Conservation (phyloP, 2,888 invertebrate species). For the Ptychoptera contaminata region DNA sequence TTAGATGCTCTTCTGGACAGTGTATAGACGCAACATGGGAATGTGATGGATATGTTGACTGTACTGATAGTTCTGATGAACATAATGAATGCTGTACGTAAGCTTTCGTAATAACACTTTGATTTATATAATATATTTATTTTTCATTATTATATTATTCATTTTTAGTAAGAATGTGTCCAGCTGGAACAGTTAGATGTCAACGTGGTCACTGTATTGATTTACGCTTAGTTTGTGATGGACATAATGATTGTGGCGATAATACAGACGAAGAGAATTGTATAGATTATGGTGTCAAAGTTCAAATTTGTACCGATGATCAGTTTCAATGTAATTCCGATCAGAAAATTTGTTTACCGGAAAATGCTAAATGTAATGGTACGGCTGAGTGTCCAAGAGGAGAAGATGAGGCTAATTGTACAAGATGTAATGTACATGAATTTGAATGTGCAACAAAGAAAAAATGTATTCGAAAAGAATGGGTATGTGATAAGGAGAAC, state of each 20-base stretch:
- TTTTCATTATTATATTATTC: slow-evolving; percentile 1
- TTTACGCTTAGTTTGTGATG: slow-evolving; percentile 36
- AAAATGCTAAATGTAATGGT: slow-evolving; percentile 40
- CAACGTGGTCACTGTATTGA: slow-evolving; percentile 41
- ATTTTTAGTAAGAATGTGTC: slow-evolving; percentile 15
- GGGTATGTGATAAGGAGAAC: slow-evolving; percentile 42
- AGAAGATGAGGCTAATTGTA: slow-evolving; percentile 53
- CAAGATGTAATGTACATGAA: slow-evolving; percentile 39
- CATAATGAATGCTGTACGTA: slow-evolving; percentile 35
- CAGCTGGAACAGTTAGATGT: slow-evolving; percentile 26
- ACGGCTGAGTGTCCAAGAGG: slow-evolving; percentile 51
- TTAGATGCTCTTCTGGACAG: slow-evolving; percentile 46
- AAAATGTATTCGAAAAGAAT: slow-evolving; percentile 39
- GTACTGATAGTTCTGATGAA: slow-evolving; percentile 59
- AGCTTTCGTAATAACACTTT: no score
- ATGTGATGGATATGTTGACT: slow-evolving; percentile 63
- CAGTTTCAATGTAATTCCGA: slow-evolving; percentile 25
- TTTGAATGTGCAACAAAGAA: slow-evolving; percentile 47
- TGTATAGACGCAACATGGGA: slow-evolving; percentile 52
- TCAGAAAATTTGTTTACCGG: slow-evolving; percentile 19
- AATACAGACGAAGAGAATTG: slow-evolving; percentile 38
- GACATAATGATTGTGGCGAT: slow-evolving; percentile 40
- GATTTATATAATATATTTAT: slow-evolving; percentile 3
- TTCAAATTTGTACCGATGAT: slow-evolving; percentile 9
- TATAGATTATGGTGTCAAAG: slow-evolving; percentile 10